These are phyloP conservation scores for Hydrotaea cyrtoneurina DNA, from an alignment of 2,888 invertebrate species.

Conservation along the genomic window DNA sequence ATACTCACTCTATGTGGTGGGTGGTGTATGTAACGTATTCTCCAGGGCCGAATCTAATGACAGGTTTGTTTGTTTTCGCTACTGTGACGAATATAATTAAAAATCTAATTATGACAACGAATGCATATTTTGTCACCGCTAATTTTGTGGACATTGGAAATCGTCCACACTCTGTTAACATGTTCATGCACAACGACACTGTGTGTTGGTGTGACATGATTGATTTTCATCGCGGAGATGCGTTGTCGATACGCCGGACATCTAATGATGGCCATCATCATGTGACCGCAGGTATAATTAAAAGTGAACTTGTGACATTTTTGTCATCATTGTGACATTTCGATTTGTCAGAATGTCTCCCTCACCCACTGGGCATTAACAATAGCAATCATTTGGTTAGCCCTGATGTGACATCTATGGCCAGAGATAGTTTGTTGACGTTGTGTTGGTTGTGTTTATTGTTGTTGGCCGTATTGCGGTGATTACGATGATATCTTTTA, in stretches of 20 bases:
- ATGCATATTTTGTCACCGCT: no score
- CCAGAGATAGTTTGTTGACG: not conserved
- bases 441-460: not conserved
- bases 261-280: not conserved
- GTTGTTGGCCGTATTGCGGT: not conserved
- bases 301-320: not conserved
- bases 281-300: not conserved
- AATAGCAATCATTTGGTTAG: not conserved
- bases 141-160: not conserved
- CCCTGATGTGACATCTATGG: not conserved
- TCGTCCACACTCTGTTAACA: not conserved
- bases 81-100: no score
- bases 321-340: not conserved
- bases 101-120: no score
- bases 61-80: no score
- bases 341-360: not conserved
- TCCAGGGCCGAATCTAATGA: no score
- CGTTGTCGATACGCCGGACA: not conserved
- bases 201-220: slow-evolving; percentile 5
- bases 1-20: no score
- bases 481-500: not conserved
- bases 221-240: not conserved
- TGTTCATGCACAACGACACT: not conserved
- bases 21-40: no score
- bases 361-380: not conserved